Conservation (phyloP, 2,888 invertebrate genomes). For the Ochropleura leucogaster region DNA sequence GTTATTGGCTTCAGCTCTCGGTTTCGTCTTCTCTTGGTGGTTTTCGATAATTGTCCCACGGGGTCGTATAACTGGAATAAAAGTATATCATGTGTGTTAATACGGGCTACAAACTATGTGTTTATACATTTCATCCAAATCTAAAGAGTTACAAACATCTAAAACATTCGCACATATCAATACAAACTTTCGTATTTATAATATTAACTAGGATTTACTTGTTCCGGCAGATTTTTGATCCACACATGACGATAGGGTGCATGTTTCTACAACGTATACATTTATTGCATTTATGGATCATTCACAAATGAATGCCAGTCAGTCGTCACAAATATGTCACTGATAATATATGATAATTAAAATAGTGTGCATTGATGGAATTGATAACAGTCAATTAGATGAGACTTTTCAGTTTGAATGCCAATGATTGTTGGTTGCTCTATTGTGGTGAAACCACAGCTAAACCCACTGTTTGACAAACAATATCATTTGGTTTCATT, state of each 20-base stretch:
- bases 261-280: background rate
- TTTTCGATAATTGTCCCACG: too few relatives aligned
- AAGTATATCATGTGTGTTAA: too few relatives aligned
- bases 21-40: too few relatives aligned
- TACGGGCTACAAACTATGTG: too few relatives aligned
- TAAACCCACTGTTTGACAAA: slow-evolving; percentile 11
- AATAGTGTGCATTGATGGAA: slow-evolving; percentile 12
- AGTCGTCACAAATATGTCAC: background rate
- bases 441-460: slow-evolving; percentile 19
- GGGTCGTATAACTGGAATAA: too few relatives aligned
- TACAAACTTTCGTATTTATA: too few relatives aligned
- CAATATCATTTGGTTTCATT: slow-evolving; percentile 16
- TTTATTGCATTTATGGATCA: background rate
- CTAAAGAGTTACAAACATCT: too few relatives aligned
- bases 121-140: too few relatives aligned
- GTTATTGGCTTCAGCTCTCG: too few relatives aligned
- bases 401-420: slow-evolving; percentile 12
- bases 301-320: background rate
- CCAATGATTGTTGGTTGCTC: slow-evolving; percentile 10
- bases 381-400: slow-evolving; percentile 23
- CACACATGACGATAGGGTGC: background rate
- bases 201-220: background rate
- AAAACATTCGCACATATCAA: too few relatives aligned
- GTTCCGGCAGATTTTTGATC: background rate
- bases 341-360: slow-evolving; percentile 12